Evolutionary conservation across 2,888 invertebrate genomes (phyloP).

Genomic region (Homarus gammarus): DNA sequence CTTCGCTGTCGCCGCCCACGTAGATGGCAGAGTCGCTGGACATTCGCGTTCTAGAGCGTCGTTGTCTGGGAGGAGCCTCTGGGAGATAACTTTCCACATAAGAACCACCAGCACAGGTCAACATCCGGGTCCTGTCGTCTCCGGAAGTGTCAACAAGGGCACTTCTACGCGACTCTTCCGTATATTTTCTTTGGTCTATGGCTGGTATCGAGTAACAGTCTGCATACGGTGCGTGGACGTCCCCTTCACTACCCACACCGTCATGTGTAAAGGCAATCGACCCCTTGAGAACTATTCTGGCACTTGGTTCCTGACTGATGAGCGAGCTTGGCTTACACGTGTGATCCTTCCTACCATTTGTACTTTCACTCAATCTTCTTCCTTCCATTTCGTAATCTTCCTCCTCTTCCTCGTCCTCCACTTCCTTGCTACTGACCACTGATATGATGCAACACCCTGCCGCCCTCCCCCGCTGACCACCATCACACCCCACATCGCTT

Average conservation of each 20-base stretch:
- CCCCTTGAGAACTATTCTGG: slow-evolving; percentile 58
- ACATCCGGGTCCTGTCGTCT: neutral
- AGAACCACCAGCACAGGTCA: neutral
- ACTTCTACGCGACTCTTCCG: neutral
- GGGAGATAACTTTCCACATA: slow-evolving; percentile 56
- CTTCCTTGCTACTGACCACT: slow-evolving; percentile 37
- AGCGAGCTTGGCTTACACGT: neutral
- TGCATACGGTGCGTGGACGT: neutral
- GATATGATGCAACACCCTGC: slow-evolving; percentile 35
- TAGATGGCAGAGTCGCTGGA: slow-evolving; percentile 59
- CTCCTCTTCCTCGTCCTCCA: neutral
- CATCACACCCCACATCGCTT: neutral
- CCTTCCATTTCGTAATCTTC: slow-evolving; percentile 2
- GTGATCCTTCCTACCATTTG: neutral
- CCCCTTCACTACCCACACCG: neutral
- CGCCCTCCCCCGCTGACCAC: neutral
- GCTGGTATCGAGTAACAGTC: neutral
- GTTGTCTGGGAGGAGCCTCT: slow-evolving; percentile 47
- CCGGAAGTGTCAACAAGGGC: neutral
- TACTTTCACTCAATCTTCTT: slow-evolving; percentile 24
- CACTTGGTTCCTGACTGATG: slow-evolving; percentile 47
- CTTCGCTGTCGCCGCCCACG: neutral
- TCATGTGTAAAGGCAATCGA: slow-evolving; percentile 62
- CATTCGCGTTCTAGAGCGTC: slow-evolving; percentile 35
- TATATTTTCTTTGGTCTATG: neutral